These are phyloP conservation scores for Spodoptera exigua DNA, from an alignment of 2,888 invertebrate genomes.

Conservation along the genomic window DNA sequence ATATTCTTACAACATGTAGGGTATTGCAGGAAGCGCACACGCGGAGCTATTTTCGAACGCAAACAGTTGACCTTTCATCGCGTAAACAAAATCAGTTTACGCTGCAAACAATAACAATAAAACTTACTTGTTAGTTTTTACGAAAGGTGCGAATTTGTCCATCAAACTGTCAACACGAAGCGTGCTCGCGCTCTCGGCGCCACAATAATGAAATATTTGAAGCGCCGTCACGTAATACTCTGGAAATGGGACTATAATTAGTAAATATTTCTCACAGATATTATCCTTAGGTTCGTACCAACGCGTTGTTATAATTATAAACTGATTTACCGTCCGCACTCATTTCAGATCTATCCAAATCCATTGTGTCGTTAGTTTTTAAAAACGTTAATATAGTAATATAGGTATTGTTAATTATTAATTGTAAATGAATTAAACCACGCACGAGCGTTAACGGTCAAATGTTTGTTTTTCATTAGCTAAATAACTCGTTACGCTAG, in stretches of 20 bases:
- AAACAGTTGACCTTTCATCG: slow-evolving; percentile 30
- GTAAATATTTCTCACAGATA: slow-evolving; percentile 53
- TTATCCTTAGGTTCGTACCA: slow-evolving; percentile 70
- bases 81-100: slow-evolving; percentile 27
- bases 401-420: slow-evolving; percentile 40
- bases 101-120: slow-evolving; percentile 15
- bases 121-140: slow-evolving; percentile 84
- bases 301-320: slow-evolving; percentile 76
- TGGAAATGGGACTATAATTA: slow-evolving; percentile 74
- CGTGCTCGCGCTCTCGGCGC: slow-evolving; percentile 74
- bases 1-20: slow-evolving; percentile 11
- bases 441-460: slow-evolving; percentile 66
- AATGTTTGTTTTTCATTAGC: slow-evolving; percentile 78
- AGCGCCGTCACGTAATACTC: slow-evolving; percentile 82
- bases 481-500: slow-evolving; percentile 75
- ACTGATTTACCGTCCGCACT: slow-evolving; percentile 76
- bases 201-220: slow-evolving; percentile 84
- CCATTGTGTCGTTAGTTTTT: slow-evolving; percentile 66
- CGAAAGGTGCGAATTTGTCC: slow-evolving; percentile 83
- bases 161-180: slow-evolving; percentile 80
- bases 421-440: slow-evolving; percentile 58
- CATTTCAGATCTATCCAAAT: slow-evolving; percentile 74
- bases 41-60: slow-evolving; percentile 37
- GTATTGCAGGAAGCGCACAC: slow-evolving; percentile 23
- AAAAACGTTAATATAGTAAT: slow-evolving; percentile 38